Evolutionary conservation across 1,140 invertebrate species (phyloP).

Genomic region (Neomicropteryx cornuta): DNA sequence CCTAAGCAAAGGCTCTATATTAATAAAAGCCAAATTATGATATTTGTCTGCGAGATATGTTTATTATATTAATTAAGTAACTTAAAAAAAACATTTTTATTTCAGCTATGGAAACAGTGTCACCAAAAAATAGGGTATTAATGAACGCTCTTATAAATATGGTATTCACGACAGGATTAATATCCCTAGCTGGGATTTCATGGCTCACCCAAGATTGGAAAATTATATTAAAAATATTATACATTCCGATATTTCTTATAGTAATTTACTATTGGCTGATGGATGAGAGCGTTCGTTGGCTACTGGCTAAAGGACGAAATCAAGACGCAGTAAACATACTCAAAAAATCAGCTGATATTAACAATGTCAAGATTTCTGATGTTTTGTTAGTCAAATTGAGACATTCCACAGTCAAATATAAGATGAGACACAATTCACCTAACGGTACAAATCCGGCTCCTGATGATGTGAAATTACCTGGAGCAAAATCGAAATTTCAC

Average conservation of each 20-base stretch:
- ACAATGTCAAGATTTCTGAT: slow-evolving; percentile 46
- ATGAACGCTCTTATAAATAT: slow-evolving; percentile 49
- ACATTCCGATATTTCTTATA: slow-evolving; percentile 46
- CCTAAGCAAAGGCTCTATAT: too few species aligned
- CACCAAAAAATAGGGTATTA: slow-evolving; percentile 49
- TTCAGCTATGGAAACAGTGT: slow-evolving; percentile 58
- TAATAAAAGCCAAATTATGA: too few species aligned
- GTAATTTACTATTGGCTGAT: slow-evolving; percentile 42
- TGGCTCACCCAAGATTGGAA: slow-evolving; percentile 55
- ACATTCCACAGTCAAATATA: background rate
- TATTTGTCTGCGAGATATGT: background rate
- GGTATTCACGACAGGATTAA: slow-evolving; percentile 55
- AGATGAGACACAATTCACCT: background rate
- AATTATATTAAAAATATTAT: slow-evolving; percentile 45
- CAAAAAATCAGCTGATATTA: slow-evolving; percentile 52
- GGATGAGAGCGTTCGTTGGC: slow-evolving; percentile 53
- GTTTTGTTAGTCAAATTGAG: slow-evolving; percentile 31
- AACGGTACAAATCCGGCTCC: slow-evolving; percentile 6
- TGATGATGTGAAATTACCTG: slow-evolving; percentile 10
- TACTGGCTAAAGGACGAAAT: slow-evolving; percentile 50
- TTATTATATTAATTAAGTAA: background rate
- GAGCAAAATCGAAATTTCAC: slow-evolving; percentile 17
- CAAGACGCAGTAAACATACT: slow-evolving; percentile 48
- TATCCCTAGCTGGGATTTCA: slow-evolving; percentile 47
- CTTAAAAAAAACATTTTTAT: slow-evolving; percentile 11